Evolutionary conservation across 1,140 invertebrate species (phyloP).

Genomic region (Plodia interpunctella): DNA sequence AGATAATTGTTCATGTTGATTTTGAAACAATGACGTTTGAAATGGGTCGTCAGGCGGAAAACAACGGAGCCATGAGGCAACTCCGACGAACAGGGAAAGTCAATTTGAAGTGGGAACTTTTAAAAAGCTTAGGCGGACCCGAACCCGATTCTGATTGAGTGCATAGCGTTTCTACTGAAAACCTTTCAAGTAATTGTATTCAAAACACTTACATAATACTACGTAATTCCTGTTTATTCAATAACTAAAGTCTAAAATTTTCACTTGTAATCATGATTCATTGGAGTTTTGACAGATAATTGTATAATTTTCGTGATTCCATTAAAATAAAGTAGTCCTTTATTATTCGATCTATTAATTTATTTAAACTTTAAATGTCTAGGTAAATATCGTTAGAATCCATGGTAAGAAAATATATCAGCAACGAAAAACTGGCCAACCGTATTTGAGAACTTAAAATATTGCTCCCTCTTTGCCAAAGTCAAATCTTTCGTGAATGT

Average conservation of each 20-base stretch:
- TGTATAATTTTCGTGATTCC: too few species aligned
- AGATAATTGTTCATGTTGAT: not conserved
- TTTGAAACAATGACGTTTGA: conserved; percentile 16
- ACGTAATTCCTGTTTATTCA: too few species aligned
- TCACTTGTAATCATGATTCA: too few species aligned
- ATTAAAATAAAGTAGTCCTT: too few species aligned
- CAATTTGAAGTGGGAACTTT: conserved; percentile 36
- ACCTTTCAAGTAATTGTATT: not conserved
- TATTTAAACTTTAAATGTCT: too few species aligned
- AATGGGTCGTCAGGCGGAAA: conserved; percentile 29
- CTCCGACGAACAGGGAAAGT: conserved; percentile 36
- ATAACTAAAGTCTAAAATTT: too few species aligned
- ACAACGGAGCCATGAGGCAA: conserved; percentile 26
- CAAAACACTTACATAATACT: too few species aligned
- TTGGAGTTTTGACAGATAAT: too few species aligned
- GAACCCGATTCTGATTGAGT: not conserved
- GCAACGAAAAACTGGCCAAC: too few species aligned
- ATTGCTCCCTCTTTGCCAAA: conserved; percentile 8
- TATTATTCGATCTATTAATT: too few species aligned
- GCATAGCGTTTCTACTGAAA: not conserved
- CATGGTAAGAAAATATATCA: not conserved
- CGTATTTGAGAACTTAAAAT: not conserved
- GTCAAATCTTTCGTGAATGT: conserved; percentile 15
- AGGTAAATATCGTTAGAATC: not conserved
- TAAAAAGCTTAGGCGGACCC: conserved; percentile 25